Conservation (phyloP, 2,888 invertebrate species). For the Ellobium chinense region DNA sequence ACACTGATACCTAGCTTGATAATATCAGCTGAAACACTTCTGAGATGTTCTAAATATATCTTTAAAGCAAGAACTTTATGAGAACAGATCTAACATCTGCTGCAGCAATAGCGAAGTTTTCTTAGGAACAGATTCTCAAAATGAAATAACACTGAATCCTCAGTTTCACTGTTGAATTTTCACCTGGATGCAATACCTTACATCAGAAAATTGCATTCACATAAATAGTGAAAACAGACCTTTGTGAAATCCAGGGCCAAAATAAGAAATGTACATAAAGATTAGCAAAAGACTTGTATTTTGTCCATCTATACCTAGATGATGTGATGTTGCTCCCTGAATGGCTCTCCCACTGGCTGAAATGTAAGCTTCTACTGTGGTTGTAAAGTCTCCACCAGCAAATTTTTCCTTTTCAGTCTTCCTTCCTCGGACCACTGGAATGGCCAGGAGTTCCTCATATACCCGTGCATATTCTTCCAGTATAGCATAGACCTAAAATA, state of each 20-base stretch:
- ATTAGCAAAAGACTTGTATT: too few relatives aligned
- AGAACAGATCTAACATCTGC: too few relatives aligned
- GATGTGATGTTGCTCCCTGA: slow-evolving; percentile 98
- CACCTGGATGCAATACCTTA: too few relatives aligned
- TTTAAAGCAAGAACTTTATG: too few relatives aligned
- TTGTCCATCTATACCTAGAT: slow-evolving; percentile 83
- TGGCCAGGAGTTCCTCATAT: slow-evolving; percentile 93
- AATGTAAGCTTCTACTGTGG: slow-evolving; percentile 97
- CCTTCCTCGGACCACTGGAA: slow-evolving; percentile 88
- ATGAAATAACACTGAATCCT: too few relatives aligned
- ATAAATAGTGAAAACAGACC: too few relatives aligned
- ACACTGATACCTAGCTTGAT: not conserved
- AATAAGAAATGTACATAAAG: too few relatives aligned
- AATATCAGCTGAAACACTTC: not conserved
- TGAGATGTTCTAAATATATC: not conserved
- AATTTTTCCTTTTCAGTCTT: slow-evolving; percentile 99
- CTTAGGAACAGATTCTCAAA: too few relatives aligned
- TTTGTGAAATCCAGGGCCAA: too few relatives aligned
- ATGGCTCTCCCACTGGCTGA: slow-evolving; percentile 96
- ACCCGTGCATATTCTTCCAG: slow-evolving; percentile 92
- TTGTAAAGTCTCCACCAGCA: slow-evolving; percentile 97
- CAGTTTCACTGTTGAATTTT: too few relatives aligned
- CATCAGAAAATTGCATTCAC: too few relatives aligned
- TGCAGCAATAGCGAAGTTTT: too few relatives aligned
- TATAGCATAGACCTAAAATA: slow-evolving; percentile 80